Base-by-base conservation (phyloP, 2,113 vertebrate genomes). In the Oostethus manadensis region DNA sequence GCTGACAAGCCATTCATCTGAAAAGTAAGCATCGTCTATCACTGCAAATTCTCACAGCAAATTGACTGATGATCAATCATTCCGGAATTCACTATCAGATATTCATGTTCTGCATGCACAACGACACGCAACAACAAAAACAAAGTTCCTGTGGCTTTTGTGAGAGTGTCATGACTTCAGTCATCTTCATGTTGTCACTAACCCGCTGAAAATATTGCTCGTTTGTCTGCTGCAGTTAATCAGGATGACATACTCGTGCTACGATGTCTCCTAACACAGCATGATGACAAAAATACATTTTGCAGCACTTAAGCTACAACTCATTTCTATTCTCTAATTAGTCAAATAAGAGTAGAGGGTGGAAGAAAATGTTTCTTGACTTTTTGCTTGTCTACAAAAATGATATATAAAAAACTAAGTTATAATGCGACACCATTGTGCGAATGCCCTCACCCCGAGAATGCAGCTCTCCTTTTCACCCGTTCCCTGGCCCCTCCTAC, bases 301-400 rank as follows among this genome's bases (percentile, higher is more conserved):
- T 2, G 10, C 51, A 18, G 26, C 74, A 83, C 71, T 58, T 50
- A 43, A 54, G 29, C 60, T 69, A 51, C 72, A 65, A 57, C 29
- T 18, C 29, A 35, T 73, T 18, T 62, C 35, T 38, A 14, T 42
- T 42, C 13, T 14, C 3, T 42, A 42, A 42, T 42, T 42, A 13
- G 64, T 17, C 51, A 57, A 73, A 66, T 51, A 79, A 71, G 82
- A 88, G 87, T 88, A 88, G 84, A 89, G 76, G 88, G 82, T 89
- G 87, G 88, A 90, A 90, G 88, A 91, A 91, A 90, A 91, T 91
- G 90, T 91, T 91, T 91, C 90, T 91, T 89, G 78, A 83, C 73
- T 85, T 59, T 62, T 84, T 81, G 73, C 71, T 88, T 87, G 80
- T 83, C 70, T 78, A 56, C 48, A 69, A 78, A 65, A 64, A 66